Conservation (phyloP, 2,797 vertebrate genomes). For the Enteromius mattozi region DNA sequence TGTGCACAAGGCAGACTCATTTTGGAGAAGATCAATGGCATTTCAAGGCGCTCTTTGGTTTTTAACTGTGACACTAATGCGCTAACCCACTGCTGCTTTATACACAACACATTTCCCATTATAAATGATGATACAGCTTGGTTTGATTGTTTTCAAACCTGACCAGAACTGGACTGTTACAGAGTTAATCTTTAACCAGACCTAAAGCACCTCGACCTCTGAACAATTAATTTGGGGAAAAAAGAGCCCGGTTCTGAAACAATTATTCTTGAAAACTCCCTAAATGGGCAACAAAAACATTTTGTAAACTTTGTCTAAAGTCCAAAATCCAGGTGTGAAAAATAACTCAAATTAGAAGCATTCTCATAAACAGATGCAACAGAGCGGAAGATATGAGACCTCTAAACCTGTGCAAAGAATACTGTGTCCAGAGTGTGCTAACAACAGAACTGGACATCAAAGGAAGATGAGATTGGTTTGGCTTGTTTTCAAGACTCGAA, state of each 20-base stretch:
- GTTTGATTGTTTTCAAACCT: background rate
- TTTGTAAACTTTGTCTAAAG: background rate
- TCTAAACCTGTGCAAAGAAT: background rate
- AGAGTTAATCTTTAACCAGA: background rate
- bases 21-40: slow-evolving; percentile 4
- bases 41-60: background rate
- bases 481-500: slow-evolving; percentile 29
- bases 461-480: slow-evolving; percentile 20
- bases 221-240: background rate
- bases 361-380: background rate
- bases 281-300: background rate
- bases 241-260: background rate
- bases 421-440: background rate
- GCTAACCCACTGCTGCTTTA: background rate
- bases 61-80: background rate
- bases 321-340: background rate
- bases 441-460: slow-evolving; percentile 44
- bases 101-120: background rate
- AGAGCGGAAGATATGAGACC: background rate
- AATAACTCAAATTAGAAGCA: background rate
- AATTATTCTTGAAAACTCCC: background rate
- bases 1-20: background rate
- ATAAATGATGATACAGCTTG: background rate
- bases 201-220: background rate
- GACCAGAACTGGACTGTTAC: background rate